Evolutionary conservation across 1,140 invertebrate species (phyloP).

Genomic region (Ips typographus): DNA sequence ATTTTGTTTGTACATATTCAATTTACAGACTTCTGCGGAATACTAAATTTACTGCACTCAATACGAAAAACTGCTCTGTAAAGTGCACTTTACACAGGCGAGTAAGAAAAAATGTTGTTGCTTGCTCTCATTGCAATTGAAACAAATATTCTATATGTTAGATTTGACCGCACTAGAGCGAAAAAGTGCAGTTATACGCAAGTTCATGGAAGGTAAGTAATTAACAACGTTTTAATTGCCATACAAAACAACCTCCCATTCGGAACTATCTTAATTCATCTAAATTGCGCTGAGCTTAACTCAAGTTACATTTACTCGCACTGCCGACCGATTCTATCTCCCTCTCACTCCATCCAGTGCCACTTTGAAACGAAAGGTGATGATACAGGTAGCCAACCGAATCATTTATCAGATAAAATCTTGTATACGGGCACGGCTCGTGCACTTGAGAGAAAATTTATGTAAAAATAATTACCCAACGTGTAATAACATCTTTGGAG

Average conservation of each 20-base stretch:
- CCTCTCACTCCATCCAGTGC: background rate
- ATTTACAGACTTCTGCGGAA: too few species aligned
- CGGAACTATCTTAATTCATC: slow-evolving; percentile 28
- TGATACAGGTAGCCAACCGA: background rate
- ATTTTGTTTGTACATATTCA: too few species aligned
- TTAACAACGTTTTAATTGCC: background rate
- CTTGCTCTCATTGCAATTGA: too few species aligned
- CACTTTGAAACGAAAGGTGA: background rate
- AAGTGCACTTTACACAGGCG: too few species aligned
- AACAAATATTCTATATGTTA: too few species aligned
- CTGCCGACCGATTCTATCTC: background rate
- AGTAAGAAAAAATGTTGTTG: too few species aligned
- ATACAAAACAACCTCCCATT: slow-evolving; percentile 6
- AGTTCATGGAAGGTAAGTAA: too few species aligned
- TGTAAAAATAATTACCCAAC: slow-evolving; percentile 15
- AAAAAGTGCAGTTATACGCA: too few species aligned
- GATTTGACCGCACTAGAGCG: too few species aligned
- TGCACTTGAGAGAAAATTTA: slow-evolving; percentile 9
- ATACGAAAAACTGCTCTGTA: too few species aligned
- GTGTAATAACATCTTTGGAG: slow-evolving; percentile 3
- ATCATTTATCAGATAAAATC: slow-evolving; percentile 14
- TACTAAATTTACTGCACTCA: too few species aligned
- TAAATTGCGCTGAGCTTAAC: slow-evolving; percentile 14
- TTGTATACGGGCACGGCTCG: background rate
- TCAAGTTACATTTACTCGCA: too few species aligned